phyloP scores from a whole-genome alignment of 2,113 vertebrate genomes.

The Cettia cetti region DNA sequence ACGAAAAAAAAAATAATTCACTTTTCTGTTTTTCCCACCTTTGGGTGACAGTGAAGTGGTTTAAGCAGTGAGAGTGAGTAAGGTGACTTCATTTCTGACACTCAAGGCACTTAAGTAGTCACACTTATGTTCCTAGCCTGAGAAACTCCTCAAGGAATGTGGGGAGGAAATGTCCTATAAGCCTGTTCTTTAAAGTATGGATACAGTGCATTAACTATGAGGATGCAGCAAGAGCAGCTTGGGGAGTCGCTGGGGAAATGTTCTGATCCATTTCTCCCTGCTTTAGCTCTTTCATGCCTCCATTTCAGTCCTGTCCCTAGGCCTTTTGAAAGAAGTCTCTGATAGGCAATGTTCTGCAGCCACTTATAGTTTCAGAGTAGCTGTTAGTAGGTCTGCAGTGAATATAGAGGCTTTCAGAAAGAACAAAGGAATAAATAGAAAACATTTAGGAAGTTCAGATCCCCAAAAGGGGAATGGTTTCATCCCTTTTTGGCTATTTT shows the following conservation, averaged over 20 bases:
- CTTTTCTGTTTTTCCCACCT: background rate
- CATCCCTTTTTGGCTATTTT: background rate
- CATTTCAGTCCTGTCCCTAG: background rate
- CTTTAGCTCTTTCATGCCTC: background rate
- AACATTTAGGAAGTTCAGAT: background rate
- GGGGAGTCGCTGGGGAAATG: background rate
- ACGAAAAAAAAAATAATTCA: background rate
- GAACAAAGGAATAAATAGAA: background rate
- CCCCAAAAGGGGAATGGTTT: background rate
- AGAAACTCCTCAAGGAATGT: background rate
- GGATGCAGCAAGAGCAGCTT: background rate
- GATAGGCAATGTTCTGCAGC: background rate
- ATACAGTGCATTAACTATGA: background rate
- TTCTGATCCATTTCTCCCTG: background rate
- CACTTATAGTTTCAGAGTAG: background rate
- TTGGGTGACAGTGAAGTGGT: background rate
- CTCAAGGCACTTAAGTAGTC: too few relatives aligned
- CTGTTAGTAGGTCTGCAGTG: background rate
- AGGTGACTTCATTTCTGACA: background rate
- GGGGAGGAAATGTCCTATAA: background rate
- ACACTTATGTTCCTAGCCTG: background rate
- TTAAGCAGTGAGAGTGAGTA: background rate
- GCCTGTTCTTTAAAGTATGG: background rate
- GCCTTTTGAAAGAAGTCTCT: background rate
- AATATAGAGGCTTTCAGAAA: background rate